These are phyloP conservation scores for Moxostoma hubbsi DNA, from an alignment of 2,797 vertebrate genomes.

Conservation along the genomic window DNA sequence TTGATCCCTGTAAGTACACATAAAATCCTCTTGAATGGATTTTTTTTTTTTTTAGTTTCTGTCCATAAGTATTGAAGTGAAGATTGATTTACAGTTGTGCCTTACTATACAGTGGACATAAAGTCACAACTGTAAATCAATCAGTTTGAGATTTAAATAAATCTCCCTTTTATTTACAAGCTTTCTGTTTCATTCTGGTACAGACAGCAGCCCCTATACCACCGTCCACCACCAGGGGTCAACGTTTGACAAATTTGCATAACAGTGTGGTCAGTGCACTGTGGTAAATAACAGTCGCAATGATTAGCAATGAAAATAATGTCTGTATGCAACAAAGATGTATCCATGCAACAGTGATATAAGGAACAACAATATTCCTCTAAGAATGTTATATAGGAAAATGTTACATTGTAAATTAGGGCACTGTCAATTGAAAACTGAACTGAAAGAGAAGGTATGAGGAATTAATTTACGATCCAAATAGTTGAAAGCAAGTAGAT, in stretches of 20 bases:
- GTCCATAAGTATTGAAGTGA: neutral
- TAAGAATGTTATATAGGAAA: neutral
- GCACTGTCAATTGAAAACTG: neutral
- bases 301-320: conserved; percentile 63
- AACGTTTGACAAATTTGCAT: conserved; percentile 54
- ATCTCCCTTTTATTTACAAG: neutral
- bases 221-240: conserved; percentile 70
- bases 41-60: neutral
- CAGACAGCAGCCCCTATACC: neutral
- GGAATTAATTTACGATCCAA: conserved; percentile 29
- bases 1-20: conserved; percentile 13
- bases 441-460: neutral
- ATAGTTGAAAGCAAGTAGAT: conserved; percentile 23
- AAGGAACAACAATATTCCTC: conserved; percentile 4
- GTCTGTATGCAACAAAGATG: conserved; percentile 11
- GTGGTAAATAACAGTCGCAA: conserved; percentile 23
- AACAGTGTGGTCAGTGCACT: conserved; percentile 5
- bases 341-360: neutral
- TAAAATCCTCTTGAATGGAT: neutral
- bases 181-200: no score
- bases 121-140: no score
- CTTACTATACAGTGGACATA: no score
- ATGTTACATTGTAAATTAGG: neutral
- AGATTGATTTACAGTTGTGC: neutral
- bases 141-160: no score